These are phyloP conservation scores for Petaurus breviceps DNA, from an alignment of 2,113 vertebrate genomes.

Conservation along the genomic window DNA sequence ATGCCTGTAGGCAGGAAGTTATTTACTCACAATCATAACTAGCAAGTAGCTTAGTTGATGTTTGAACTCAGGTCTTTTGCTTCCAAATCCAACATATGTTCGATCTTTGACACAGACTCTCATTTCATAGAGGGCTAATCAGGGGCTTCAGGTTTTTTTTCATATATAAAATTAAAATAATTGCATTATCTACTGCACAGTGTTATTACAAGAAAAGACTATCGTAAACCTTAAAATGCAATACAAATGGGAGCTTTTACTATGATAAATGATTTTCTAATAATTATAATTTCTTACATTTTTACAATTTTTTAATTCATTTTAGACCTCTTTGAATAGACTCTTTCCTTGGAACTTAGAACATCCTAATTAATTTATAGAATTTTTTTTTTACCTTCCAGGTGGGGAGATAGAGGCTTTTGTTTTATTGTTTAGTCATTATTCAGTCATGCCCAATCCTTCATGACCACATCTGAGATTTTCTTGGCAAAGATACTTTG, in stretches of 20 bases:
- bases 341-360: neutral
- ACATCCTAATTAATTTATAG: neutral
- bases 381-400: neutral
- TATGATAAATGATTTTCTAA: neutral
- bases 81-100: neutral
- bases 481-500: neutral
- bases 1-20: neutral
- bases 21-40: neutral
- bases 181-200: neutral
- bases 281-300: neutral
- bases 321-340: neutral
- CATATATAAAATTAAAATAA: neutral
- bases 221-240: neutral
- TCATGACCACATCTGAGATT: neutral
- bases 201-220: neutral
- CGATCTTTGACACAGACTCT: neutral
- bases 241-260: neutral
- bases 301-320: neutral
- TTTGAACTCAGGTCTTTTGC: neutral
- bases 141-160: neutral
- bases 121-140: neutral
- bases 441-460: neutral
- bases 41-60: neutral
- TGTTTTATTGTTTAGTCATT: neutral
- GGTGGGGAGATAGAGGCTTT: neutral